phyloP scores from a whole-genome alignment of 2,797 vertebrate genomes.

The Melanotaenia nigrans region DNA sequence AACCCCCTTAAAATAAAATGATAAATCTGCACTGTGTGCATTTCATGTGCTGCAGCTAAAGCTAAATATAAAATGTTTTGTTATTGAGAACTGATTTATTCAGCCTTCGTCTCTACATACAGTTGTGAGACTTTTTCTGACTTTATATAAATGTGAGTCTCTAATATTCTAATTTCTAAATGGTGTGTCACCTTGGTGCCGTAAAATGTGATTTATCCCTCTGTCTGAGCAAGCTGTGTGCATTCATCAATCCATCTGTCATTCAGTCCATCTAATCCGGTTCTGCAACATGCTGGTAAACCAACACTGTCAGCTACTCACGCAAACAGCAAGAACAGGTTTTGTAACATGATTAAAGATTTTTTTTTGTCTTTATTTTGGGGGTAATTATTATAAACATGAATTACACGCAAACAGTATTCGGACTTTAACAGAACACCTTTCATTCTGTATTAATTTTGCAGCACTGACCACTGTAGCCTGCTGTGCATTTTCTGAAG shows the following conservation, averaged over 20 bases:
- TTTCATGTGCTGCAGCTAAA: background rate
- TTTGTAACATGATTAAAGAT: background rate
- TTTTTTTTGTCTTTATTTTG: background rate
- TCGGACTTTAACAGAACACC: slow-evolving; percentile 5
- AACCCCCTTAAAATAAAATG: background rate
- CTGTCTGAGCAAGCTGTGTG: slow-evolving; percentile 11
- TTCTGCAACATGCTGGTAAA: slow-evolving; percentile 11
- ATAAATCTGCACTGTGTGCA: background rate
- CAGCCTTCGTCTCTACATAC: background rate
- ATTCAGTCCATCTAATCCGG: slow-evolving; percentile 17
- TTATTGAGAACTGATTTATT: slow-evolving; percentile 2
- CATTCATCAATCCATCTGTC: slow-evolving; percentile 15
- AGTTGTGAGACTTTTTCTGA: background rate
- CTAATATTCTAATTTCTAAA: slow-evolving; percentile 33
- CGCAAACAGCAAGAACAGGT: background rate
- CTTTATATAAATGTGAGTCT: background rate
- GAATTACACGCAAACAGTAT: background rate
- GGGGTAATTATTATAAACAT: background rate
- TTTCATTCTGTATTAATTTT: slow-evolving; percentile 21
- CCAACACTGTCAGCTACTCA: background rate
- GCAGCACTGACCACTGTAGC: slow-evolving; percentile 10
- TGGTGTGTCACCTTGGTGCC: background rate
- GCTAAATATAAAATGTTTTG: background rate
- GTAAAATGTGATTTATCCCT: slow-evolving; percentile 18
- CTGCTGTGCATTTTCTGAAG: slow-evolving; percentile 24